Percentiles rank a stretch among this genome's conserved stretches.
phyloP scores from a whole-genome alignment of 2,113 vertebrate genomes.

The Vireo altiloquus region DNA sequence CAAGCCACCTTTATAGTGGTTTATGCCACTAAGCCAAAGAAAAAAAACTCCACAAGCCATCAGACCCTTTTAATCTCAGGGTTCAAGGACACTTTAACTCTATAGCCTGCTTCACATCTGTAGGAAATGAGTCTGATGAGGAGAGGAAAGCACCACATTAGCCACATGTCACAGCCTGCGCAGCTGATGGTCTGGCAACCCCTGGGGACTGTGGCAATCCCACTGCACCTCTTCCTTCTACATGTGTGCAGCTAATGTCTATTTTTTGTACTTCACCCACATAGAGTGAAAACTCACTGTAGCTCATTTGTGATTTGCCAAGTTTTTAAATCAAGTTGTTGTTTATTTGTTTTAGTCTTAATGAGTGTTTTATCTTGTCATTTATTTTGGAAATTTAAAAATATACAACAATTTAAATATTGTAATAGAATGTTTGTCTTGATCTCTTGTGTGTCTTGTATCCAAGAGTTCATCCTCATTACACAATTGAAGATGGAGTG shows the following conservation, averaged over 20 bases:
- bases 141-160: neutral
- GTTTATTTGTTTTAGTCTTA: neutral
- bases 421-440: neutral
- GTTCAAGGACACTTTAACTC: neutral
- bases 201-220: rapidly evolving
- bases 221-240: neutral
- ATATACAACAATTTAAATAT: neutral
- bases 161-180: neutral
- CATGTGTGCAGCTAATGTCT: neutral
- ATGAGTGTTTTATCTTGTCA: neutral
- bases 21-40: neutral
- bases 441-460: neutral
- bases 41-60: neutral
- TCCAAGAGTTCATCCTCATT: neutral
- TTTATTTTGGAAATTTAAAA: neutral
- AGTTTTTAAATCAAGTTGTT: neutral
- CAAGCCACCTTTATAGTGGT: neutral
- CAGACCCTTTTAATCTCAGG: neutral
- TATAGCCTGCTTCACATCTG: neutral
- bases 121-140: neutral
- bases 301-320: neutral
- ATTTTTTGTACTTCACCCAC: neutral
- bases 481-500: neutral
- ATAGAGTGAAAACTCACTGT: neutral
- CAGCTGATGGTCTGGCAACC: neutral